Conservation (phyloP, 2,113 vertebrate genomes). For the Callithrix jacchus region DNA sequence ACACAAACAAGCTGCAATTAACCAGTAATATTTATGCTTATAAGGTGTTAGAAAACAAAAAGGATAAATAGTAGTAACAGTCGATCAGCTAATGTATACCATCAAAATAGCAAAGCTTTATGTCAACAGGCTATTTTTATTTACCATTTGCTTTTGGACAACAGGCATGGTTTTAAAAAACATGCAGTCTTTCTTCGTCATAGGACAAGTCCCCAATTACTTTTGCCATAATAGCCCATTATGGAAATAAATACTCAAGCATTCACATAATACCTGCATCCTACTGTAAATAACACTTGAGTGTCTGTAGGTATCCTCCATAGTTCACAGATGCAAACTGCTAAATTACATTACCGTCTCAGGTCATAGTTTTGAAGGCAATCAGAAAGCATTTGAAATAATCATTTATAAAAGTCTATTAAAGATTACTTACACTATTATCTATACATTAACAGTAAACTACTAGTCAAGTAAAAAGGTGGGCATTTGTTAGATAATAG, state of each 20-base stretch:
- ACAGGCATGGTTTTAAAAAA: not conserved
- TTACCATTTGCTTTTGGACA: slow-evolving; percentile 41
- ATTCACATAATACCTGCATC: not conserved
- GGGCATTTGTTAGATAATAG: not conserved
- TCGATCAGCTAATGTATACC: not conserved
- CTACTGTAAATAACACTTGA: not conserved
- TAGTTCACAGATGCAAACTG: not conserved
- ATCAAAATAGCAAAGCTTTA: not conserved
- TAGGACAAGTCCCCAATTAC: not conserved
- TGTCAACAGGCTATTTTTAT: slow-evolving; percentile 11
- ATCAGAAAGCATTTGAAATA: not conserved
- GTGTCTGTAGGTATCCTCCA: not conserved
- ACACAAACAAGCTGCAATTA: slow-evolving; percentile 28
- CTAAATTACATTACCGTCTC: not conserved
- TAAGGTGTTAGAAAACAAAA: slow-evolving; percentile 24
- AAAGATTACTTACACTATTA: slow-evolving; percentile 21
- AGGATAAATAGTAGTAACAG: not conserved
- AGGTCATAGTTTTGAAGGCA: slow-evolving; percentile 30
- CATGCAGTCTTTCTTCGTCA: not conserved
- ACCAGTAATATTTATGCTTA: slow-evolving; percentile 26
- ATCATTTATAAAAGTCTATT: slow-evolving; percentile 37
- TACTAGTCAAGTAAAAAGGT: not conserved
- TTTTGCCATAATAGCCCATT: not conserved
- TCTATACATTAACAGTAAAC: not conserved
- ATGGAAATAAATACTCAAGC: slow-evolving; percentile 33